A percentile compares a stretch with the other conserved stretches of the same genome.
Evolutionary conservation across 2,888 invertebrate genomes (phyloP).

Genomic region (Lepeophtheirus nordmannii): DNA sequence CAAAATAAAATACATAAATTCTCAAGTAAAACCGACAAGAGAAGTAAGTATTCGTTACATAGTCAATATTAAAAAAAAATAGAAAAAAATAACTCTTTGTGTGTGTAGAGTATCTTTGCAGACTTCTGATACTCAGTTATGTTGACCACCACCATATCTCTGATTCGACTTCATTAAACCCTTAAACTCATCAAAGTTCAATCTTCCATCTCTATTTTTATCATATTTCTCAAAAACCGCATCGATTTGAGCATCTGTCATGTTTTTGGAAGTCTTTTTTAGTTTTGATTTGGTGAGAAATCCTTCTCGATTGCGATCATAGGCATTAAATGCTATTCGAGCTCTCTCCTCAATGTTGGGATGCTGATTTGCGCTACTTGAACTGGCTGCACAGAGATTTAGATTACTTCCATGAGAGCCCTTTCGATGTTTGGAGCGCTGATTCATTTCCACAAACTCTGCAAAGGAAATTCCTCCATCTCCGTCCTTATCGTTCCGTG

Average conservation of each 20-base stretch:
- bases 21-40: too few species aligned
- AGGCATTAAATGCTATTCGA: slow-evolving; percentile 18
- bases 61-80: too few species aligned
- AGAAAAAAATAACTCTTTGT: too few species aligned
- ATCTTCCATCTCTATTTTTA: slow-evolving; percentile 16
- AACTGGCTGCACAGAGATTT: background rate
- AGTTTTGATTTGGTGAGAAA: slow-evolving; percentile 17
- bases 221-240: slow-evolving; percentile 23
- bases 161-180: slow-evolving; percentile 15
- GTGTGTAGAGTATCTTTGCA: too few species aligned
- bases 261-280: slow-evolving; percentile 16
- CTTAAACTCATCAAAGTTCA: slow-evolving; percentile 23
- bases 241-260: slow-evolving; percentile 23
- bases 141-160: slow-evolving; percentile 35
- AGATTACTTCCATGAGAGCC: background rate
- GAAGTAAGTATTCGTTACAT: too few species aligned
- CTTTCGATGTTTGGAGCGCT: background rate
- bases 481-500: slow-evolving; percentile 20
- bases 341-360: slow-evolving; percentile 10
- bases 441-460: slow-evolving; percentile 22
- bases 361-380: background rate
- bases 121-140: too few species aligned
- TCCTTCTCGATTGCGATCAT: slow-evolving; percentile 18
- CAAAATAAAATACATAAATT: too few species aligned
- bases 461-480: slow-evolving; percentile 15